Evolutionary conservation across 1,140 invertebrate genomes (phyloP), one percentile per base, ranked within the genome.

Genomic region (Brachionus rubens): DNA sequence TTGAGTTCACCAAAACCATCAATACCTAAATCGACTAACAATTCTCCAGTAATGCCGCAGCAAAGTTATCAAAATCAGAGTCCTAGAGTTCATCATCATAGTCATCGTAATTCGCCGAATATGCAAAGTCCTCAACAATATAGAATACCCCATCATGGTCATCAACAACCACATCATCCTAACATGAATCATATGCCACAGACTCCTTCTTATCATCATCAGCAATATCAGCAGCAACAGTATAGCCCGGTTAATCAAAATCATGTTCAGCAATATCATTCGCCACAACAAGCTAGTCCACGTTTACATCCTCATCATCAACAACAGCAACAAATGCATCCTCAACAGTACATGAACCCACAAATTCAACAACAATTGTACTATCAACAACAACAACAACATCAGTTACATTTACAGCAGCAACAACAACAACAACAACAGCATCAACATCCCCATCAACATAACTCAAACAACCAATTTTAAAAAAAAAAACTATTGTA

Each of bases 301-400:
- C 14, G 3, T 36, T 5, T 65, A 21, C 16, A 65, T 36, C 3
- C 3, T 41, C n/a, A n/a, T n/a, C n/a, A n/a, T n/a, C n/a, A n/a
- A n/a, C n/a, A n/a, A n/a, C n/a, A n/a, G n/a, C 36, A 43, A 43
- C 59, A 65, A 65, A 41, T 43, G 12, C 40, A 65, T 12, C n/a
- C n/a, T 7, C 30, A 33, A 26, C 59, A 65, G 21, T 59, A 59
- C 30, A 36, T 59, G 30, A 59, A 19, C 19, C 54, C 30, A 16
- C 54, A 33, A 36, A 9, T 59, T 40, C 59, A 65, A 24, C 59
- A 65, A 40, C 59, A 65, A 24, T 24, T n/a, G 4, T 43, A 43
- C 9, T 43, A 65, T 43, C 59, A 65, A 43, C 59, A 65, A n/a
- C 59, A 65, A 26, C 59, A 65, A 24, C 59, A 33, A 33, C 54